Evolutionary conservation across 2,797 vertebrate genomes (phyloP), one percentile per base, ranked within the genome.

Genomic region (Helicolenus hilgendorfi): DNA sequence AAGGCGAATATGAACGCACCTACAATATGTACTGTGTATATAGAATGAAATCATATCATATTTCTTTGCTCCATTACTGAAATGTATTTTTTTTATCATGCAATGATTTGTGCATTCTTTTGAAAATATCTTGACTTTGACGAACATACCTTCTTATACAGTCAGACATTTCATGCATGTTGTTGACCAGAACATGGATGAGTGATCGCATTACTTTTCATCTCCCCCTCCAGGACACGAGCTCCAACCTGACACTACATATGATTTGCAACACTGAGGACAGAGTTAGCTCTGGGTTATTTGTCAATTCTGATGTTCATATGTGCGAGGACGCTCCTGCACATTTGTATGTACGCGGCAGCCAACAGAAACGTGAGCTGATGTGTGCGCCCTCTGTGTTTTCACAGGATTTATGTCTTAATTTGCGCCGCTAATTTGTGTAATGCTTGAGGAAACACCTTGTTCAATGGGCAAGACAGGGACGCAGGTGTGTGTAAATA

Each of bases 281-380:
- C 90, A 81, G 49, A 69, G 24, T n/a, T 75, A 38, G 77, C 92
- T 75, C 24, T 4, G 14, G 84, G 87, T 77, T 83, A 58, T 88
- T 88, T 92, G 90, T 91, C 87, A 77, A 65, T 86, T 85, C 69
- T 68, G 69, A 93, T 91, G 63, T 82, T 88, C 67, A 56, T 62
- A 64, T 72, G 58, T 82, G 83, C 29, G 24, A 35, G 56, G 79
- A 82, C 72, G 62, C 24, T n/a, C 58, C 38, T 76, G 59, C 27
- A 72, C 76, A 18, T 82, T 67, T 31, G 24, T 58, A 55, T 72
- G 41, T 29, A 41, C 29, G 71, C 10, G 9, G 55, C 72, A 18
- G 62, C 31, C 3, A 9, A 29, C 58, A 45, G 24, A 71, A 64
- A 76, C 11, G 29, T 31, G 1, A 4, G 31, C 55, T 55, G n/a